Percentiles rank a stretch among this genome's conserved stretches.
These are phyloP conservation scores for Gortyna flavago DNA, from an alignment of 2,888 invertebrate species.

Conservation along the genomic window DNA sequence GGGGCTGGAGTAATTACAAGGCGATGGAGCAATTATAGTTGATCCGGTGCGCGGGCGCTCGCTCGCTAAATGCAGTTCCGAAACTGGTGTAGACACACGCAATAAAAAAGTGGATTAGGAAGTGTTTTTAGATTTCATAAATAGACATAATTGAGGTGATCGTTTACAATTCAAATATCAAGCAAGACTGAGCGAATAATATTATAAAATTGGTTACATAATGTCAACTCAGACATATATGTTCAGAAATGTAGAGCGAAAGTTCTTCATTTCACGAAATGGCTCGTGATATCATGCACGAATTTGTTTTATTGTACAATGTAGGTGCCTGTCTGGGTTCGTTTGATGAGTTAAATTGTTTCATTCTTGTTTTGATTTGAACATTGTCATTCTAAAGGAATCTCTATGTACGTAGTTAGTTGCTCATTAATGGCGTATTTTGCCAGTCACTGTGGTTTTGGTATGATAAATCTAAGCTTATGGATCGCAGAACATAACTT, in stretches of 20 bases:
- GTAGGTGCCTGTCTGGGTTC: constrained; percentile 1
- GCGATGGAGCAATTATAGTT: constrained; percentile 76
- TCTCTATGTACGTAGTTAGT: constrained; percentile 15
- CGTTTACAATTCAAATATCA: constrained; percentile 24
- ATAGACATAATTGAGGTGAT: constrained; percentile 28
- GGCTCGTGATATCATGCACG: constrained; percentile 34
- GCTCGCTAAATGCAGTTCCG: constrained; percentile 66
- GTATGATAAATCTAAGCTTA: constrained; percentile 34
- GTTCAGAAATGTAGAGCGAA: constrained; percentile 37
- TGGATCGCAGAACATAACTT: background rate
- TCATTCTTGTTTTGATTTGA: constrained; percentile 10
- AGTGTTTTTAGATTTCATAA: constrained; percentile 43
- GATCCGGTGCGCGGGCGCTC: constrained; percentile 69
- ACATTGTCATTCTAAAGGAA: constrained; percentile 32
- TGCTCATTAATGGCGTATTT: constrained; percentile 36
- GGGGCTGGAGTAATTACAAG: constrained; percentile 74
- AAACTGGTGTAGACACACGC: constrained; percentile 64
- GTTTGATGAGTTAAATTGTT: constrained; percentile 7
- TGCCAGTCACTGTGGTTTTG: constrained; percentile 41
- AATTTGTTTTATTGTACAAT: constrained; percentile 31
- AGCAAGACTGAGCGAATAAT: constrained; percentile 17
- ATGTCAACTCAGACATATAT: constrained; percentile 26
- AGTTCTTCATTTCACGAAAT: constrained; percentile 40
- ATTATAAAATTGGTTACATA: constrained; percentile 42
- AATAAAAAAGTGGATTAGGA: constrained; percentile 50